A percentile compares a stretch with the other conserved stretches of the same genome.
These are phyloP conservation scores for Rhopalosiphum padi DNA, from an alignment of 1,140 invertebrate genomes.

Conservation along the genomic window DNA sequence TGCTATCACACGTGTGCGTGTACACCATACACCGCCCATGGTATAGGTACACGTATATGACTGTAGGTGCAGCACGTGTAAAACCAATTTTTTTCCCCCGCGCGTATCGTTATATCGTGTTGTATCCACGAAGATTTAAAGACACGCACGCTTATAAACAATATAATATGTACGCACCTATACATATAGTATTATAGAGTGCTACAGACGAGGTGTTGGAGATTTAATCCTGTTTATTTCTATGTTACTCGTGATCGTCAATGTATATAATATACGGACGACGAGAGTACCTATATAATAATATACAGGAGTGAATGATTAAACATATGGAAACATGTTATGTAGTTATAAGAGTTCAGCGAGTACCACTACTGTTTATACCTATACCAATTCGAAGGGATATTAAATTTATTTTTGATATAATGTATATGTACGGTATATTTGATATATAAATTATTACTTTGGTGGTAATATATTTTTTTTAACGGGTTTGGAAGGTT, in stretches of 20 bases:
- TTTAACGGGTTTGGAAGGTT: neutral
- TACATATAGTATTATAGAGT: neutral
- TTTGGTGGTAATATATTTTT: neutral
- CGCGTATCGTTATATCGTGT: neutral
- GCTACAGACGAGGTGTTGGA: neutral
- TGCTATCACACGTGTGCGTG: neutral
- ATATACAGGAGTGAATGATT: neutral
- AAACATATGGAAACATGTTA: neutral
- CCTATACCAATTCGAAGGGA: neutral
- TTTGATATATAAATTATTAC: neutral
- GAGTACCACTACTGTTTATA: neutral
- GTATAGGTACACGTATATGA: too few species aligned
- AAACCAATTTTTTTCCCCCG: neutral
- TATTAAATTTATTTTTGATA: neutral
- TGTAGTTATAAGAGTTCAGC: neutral
- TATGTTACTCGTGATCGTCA: neutral
- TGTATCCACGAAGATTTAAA: neutral
- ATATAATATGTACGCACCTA: neutral
- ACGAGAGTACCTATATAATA: neutral
- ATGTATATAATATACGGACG: neutral
- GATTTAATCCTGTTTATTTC: neutral
- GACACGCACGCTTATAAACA: neutral
- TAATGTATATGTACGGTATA: neutral
- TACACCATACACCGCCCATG: neutral
- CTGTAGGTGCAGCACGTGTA: neutral